Evolutionary conservation across 2,797 vertebrate species (phyloP).

Genomic region (Pseudochirops corinnae): DNA sequence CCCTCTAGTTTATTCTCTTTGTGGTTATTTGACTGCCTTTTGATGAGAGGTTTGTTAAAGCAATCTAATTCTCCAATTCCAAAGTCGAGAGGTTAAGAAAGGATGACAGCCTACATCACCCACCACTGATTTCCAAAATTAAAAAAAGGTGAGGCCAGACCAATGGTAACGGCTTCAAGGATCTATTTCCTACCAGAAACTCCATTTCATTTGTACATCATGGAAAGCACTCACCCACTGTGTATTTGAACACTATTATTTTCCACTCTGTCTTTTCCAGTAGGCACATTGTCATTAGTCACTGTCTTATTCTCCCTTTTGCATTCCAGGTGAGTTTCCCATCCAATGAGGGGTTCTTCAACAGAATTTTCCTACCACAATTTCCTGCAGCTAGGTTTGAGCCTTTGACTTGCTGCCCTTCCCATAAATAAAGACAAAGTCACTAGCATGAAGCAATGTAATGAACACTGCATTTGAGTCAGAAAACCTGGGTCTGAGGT

Average conservation of each 20-base stretch:
- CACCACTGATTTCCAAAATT: slow-evolving; percentile 51
- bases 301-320: slow-evolving; percentile 29
- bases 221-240: neutral
- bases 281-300: neutral
- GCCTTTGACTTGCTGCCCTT: neutral
- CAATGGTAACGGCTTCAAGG: slow-evolving; percentile 29
- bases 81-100: slow-evolving; percentile 55
- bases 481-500: neutral
- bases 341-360: neutral
- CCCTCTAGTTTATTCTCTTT: slow-evolving; percentile 43
- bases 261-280: neutral
- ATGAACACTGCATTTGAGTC: neutral
- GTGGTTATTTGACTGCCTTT: slow-evolving; percentile 64
- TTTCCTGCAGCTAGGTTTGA: neutral
- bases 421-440: slow-evolving; percentile 7
- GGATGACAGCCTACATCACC: slow-evolving; percentile 51
- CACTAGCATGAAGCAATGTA: neutral
- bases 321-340: slow-evolving; percentile 5
- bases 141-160: slow-evolving; percentile 47
- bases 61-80: slow-evolving; percentile 60
- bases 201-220: neutral
- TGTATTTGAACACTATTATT: neutral
- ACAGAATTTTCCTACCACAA: slow-evolving; percentile 33
- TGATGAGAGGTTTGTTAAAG: slow-evolving; percentile 64
- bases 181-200: slow-evolving; percentile 35